phyloP scores from a whole-genome alignment of 2,113 vertebrate genomes.

The Thermophis baileyi region DNA sequence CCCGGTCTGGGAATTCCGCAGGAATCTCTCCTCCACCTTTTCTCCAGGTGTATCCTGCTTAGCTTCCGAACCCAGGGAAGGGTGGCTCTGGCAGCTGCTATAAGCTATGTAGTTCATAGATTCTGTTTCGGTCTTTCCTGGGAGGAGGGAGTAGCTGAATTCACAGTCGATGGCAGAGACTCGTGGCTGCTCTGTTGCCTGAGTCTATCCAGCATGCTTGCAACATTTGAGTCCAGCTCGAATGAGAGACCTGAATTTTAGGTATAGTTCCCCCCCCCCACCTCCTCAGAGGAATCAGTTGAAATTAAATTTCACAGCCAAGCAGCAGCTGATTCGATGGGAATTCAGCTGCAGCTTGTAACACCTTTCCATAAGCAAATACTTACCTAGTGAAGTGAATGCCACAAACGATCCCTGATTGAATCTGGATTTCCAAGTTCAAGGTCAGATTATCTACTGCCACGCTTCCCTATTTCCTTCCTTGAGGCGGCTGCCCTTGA shows the following conservation, averaged over 20 bases:
- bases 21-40: not conserved
- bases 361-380: not conserved
- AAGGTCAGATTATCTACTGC: not conserved
- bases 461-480: not conserved
- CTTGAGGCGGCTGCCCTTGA: not conserved
- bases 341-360: not conserved
- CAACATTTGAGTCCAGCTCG: not conserved
- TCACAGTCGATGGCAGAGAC: not conserved
- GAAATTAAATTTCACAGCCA: no score
- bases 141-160: not conserved
- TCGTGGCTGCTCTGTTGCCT: not conserved
- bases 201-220: not conserved
- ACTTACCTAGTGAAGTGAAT: not conserved
- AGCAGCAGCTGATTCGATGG: no score
- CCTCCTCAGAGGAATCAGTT: not conserved
- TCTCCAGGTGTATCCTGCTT: not conserved
- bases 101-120: not conserved
- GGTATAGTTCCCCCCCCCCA: no score
- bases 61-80: not conserved
- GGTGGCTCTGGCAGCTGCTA: not conserved
- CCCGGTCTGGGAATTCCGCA: not conserved
- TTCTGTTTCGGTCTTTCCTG: not conserved
- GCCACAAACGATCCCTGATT: not conserved
- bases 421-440: not conserved
- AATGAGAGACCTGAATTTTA: not conserved